A percentile compares a stretch with the other conserved stretches of the same genome.
Conservation (phyloP, 2,797 vertebrate genomes). For the Pteropus rufus region DNA sequence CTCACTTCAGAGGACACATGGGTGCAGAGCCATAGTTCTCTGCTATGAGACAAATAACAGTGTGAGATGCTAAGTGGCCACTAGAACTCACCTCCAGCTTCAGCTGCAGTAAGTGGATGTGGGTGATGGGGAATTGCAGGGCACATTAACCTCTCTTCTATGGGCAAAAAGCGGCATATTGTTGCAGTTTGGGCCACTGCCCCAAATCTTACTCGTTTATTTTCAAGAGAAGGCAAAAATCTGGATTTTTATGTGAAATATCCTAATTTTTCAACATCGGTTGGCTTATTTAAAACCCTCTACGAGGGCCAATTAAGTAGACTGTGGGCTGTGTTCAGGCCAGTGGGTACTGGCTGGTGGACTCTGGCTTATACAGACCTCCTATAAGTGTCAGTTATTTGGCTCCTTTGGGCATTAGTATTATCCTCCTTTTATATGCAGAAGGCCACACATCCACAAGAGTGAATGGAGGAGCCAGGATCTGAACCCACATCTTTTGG, state of each 20-base stretch:
- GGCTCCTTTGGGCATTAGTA: not conserved
- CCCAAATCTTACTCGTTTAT: not conserved
- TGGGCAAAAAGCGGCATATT: not conserved
- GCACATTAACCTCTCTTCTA: fast-evolving
- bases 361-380: not conserved
- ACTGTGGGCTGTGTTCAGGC: not conserved
- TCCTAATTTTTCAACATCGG: not conserved
- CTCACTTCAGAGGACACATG: not conserved
- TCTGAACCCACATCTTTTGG: not conserved
- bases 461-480: not conserved
- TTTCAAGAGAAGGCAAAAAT: not conserved
- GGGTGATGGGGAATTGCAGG: too few relatives aligned
- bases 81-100: not conserved
- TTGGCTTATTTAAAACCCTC: not conserved
- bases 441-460: fast-evolving
- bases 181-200: not conserved
- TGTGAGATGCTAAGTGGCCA: not conserved
- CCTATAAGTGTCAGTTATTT: not conserved
- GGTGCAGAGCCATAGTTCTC: not conserved
- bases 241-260: not conserved
- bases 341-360: not conserved
- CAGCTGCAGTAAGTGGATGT: too few relatives aligned
- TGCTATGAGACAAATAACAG: not conserved
- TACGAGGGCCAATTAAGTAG: not conserved
- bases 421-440: not conserved